A percentile compares a stretch with the other conserved stretches of the same genome.
phyloP scores from a whole-genome alignment of 2,888 invertebrate genomes.

The Agrochola lota region DNA sequence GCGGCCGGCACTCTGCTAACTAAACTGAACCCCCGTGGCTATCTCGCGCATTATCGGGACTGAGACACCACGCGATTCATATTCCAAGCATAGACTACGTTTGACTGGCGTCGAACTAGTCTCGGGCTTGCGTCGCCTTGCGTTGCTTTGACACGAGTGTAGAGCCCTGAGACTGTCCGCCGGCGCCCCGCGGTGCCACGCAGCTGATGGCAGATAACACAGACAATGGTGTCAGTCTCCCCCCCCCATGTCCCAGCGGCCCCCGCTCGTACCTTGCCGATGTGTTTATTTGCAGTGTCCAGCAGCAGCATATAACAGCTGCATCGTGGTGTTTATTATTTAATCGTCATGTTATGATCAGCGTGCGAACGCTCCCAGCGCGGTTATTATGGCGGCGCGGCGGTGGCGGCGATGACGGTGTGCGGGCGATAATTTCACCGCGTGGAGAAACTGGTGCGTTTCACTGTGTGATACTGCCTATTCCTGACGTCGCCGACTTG shows the following conservation, averaged over 20 bases:
- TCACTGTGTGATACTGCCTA: slow-evolving; percentile 47
- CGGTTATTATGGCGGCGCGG: not conserved
- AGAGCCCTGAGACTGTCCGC: slow-evolving; percentile 12
- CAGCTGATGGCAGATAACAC: slow-evolving; percentile 53
- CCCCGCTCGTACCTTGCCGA: not conserved
- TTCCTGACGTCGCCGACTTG: slow-evolving; percentile 38
- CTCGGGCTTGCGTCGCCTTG: not conserved
- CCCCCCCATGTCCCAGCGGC: not conserved
- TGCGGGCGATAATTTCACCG: slow-evolving; percentile 42
- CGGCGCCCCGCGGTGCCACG: not conserved
- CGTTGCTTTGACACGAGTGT: slow-evolving; percentile 2
- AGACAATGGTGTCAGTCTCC: slow-evolving; percentile 46
- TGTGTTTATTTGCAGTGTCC: slow-evolving; percentile 3
- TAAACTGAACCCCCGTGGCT: not conserved
- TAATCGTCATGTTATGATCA: slow-evolving; percentile 55
- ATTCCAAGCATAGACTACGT: too few species aligned
- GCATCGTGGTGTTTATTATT: slow-evolving; percentile 52
- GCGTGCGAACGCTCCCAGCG: slow-evolving; percentile 55
- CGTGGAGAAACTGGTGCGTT: slow-evolving; percentile 47
- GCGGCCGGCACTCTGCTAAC: not conserved
- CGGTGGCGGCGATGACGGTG: slow-evolving; percentile 22
- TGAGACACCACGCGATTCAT: not conserved
- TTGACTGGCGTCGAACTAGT: not conserved
- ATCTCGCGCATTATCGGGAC: not conserved
- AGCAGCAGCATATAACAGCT: slow-evolving; percentile 34